phyloP scores from a whole-genome alignment of 1,140 invertebrate genomes.

The Brachionus plicatilis region DNA sequence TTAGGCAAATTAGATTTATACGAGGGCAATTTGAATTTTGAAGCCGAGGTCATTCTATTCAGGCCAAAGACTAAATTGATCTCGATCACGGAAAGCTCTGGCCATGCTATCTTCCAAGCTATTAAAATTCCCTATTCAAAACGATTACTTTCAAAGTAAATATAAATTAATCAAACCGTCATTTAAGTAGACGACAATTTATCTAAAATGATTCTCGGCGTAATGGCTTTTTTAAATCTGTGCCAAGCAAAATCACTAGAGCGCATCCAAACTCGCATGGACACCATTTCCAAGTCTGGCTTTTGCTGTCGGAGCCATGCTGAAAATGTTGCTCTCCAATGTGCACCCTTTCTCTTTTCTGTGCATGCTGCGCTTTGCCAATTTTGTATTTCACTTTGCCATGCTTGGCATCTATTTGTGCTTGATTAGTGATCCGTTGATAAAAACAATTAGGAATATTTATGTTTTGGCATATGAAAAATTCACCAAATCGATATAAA shows the following conservation, averaged over 20 bases:
- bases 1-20: neutral
- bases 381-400: slow-evolving; percentile 24
- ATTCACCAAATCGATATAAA: slow-evolving; percentile 26
- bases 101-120: neutral
- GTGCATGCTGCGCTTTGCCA: neutral
- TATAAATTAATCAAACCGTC: neutral
- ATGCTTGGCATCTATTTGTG: slow-evolving; percentile 29
- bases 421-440: slow-evolving; percentile 35
- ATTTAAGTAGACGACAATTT: neutral
- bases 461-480: neutral
- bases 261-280: neutral
- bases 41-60: neutral
- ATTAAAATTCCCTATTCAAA: neutral
- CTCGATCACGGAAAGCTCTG: neutral
- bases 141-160: neutral
- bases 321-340: neutral
- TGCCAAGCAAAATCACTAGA: neutral
- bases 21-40: neutral
- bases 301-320: neutral
- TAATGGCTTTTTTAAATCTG: neutral
- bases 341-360: neutral
- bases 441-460: slow-evolving; percentile 35
- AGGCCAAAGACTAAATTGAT: slow-evolving; percentile 7
- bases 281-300: neutral
- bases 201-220: neutral